phyloP scores from a whole-genome alignment of 2,888 invertebrate genomes.

The Hypena proboscidalis region DNA sequence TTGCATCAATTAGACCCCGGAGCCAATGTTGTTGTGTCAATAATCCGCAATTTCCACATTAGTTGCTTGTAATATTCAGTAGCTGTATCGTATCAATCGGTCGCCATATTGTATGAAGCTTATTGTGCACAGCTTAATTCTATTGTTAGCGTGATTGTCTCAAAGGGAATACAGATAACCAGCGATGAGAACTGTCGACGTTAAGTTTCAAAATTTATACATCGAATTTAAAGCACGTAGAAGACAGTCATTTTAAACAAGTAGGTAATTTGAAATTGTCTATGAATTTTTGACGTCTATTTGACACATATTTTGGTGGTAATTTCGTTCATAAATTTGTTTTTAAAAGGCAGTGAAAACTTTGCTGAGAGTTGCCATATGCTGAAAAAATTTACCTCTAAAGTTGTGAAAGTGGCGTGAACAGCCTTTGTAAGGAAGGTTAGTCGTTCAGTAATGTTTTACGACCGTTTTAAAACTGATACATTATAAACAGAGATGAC shows the following conservation, averaged over 20 bases:
- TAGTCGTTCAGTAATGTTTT: conserved; percentile 36
- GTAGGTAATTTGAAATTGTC: neutral
- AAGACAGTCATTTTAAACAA: no score
- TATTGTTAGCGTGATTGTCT: conserved; percentile 33
- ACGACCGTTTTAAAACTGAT: conserved; percentile 48
- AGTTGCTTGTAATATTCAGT: neutral
- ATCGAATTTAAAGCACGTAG: conserved; percentile 16
- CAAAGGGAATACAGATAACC: conserved; percentile 39
- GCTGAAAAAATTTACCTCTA: conserved; percentile 18
- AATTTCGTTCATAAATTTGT: neutral
- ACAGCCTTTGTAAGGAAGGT: conserved; percentile 34
- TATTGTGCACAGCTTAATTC: conserved; percentile 31
- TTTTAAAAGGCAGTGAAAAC: neutral
- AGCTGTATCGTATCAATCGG: conserved; percentile 13
- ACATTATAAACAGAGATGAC: conserved; percentile 46
- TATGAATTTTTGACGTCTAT: neutral
- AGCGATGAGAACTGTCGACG: conserved; percentile 19
- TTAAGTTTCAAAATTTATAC: conserved; percentile 17
- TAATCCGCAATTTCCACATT: neutral
- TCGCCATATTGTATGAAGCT: conserved; percentile 15
- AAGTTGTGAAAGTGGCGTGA: conserved; percentile 32
- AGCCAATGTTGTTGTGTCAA: no score
- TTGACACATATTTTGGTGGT: neutral
- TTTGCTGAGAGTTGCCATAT: conserved; percentile 3
- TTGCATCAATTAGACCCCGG: no score